Evolutionary conservation across 2,797 vertebrate species (phyloP).

Genomic region (Anguilla obscura): DNA sequence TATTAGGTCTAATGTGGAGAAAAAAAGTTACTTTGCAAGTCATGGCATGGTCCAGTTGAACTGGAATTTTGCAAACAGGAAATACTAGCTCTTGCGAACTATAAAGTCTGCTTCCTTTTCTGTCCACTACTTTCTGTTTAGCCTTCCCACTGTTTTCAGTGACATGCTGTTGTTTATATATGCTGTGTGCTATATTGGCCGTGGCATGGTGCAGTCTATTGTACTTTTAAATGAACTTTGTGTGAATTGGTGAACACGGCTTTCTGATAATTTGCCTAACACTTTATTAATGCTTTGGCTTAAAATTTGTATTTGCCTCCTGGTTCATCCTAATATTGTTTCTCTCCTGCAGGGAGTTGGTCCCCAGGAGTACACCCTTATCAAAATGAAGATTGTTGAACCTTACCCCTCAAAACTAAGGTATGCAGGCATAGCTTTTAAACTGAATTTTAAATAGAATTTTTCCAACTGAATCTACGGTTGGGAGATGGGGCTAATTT

Average conservation of each 20-base stretch:
- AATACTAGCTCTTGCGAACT: background rate
- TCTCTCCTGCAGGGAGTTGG: slow-evolving; percentile 82
- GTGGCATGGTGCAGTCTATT: background rate
- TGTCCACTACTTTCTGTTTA: background rate
- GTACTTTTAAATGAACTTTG: background rate
- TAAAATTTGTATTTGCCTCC: no score
- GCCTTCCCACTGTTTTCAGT: background rate
- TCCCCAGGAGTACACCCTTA: slow-evolving; percentile 93
- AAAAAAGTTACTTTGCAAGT: background rate
- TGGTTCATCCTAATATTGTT: background rate
- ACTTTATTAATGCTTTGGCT: background rate
- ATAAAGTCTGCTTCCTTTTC: background rate
- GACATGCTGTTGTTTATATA: background rate
- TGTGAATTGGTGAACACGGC: background rate
- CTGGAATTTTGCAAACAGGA: background rate
- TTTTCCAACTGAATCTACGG: no score
- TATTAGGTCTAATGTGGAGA: no score
- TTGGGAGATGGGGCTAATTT: no score
- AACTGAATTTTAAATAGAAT: no score
- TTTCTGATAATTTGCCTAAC: background rate
- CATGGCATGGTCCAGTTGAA: background rate
- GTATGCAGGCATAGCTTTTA: slow-evolving; percentile 62
- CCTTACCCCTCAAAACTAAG: slow-evolving; percentile 90
- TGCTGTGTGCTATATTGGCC: background rate
- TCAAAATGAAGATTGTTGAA: slow-evolving; percentile 94